Evolutionary conservation across 1,140 invertebrate genomes (phyloP).

Genomic region (Aricia agestis): DNA sequence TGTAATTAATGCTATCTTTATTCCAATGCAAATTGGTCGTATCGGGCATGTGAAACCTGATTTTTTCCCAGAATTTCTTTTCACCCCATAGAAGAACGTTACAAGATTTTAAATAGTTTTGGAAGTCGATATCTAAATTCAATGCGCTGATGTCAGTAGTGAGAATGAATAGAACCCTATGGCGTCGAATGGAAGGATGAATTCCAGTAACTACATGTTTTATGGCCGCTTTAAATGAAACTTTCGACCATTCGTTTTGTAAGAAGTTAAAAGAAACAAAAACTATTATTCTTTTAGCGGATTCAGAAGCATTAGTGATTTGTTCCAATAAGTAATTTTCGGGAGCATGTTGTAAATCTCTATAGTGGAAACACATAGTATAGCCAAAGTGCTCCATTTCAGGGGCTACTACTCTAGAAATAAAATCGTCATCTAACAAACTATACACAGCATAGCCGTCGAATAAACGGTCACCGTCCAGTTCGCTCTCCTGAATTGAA

Average conservation of each 20-base stretch:
- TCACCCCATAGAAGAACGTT: constrained; percentile 90
- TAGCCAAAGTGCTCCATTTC: constrained; percentile 87
- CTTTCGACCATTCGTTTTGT: constrained; percentile 85
- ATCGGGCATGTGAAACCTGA: constrained; percentile 91
- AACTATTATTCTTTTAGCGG: constrained; percentile 82
- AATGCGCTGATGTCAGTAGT: constrained; percentile 86
- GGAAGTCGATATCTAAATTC: constrained; percentile 87
- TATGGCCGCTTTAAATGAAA: constrained; percentile 82
- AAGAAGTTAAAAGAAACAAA: constrained; percentile 85
- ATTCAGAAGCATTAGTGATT: constrained; percentile 87
- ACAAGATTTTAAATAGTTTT: constrained; percentile 88
- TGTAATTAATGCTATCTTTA: constrained; percentile 70
- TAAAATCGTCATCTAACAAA: constrained; percentile 89
- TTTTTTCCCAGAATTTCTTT: constrained; percentile 92
- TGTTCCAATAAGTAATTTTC: constrained; percentile 85
- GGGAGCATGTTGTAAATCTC: constrained; percentile 82
- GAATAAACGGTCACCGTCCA: constrained; percentile 86
- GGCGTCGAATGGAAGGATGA: constrained; percentile 77
- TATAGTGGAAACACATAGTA: constrained; percentile 84
- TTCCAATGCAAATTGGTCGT: constrained; percentile 77
- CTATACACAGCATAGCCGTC: constrained; percentile 94
- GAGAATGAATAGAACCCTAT: constrained; percentile 82
- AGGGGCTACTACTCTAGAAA: constrained; percentile 85
- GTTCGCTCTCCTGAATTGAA: constrained; percentile 81
- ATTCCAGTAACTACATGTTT: constrained; percentile 85